Conservation (phyloP, 2,113 vertebrate genomes). For the Pogona vitticeps region DNA sequence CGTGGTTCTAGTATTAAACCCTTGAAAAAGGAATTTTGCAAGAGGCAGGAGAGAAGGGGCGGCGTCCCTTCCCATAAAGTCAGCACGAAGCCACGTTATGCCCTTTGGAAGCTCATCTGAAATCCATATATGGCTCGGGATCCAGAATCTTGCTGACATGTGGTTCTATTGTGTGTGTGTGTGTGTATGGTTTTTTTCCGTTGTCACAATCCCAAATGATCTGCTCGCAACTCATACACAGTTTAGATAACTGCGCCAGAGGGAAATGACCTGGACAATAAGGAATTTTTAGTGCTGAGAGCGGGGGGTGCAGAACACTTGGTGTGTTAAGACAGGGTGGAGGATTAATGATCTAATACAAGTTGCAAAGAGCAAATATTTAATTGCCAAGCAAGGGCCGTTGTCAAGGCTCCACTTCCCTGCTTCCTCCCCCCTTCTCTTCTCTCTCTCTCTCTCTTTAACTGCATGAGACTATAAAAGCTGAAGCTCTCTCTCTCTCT, state of each 20-base stretch:
- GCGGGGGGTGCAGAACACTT: background rate
- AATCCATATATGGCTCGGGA: background rate
- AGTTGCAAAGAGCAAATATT: constrained; percentile 37
- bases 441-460: too few species aligned
- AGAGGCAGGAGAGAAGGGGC: background rate
- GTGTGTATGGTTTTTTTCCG: background rate
- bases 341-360: background rate
- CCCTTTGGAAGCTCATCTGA: background rate
- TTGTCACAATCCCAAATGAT: constrained; percentile 8
- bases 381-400: background rate
- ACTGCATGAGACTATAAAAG: too few species aligned
- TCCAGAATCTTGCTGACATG: too few species aligned
- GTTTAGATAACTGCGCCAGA: background rate
- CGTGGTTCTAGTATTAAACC: background rate
- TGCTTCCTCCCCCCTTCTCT: background rate
- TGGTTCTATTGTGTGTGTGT: background rate
- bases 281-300: constrained; percentile 24
- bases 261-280: constrained; percentile 12
- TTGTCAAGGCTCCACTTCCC: background rate
- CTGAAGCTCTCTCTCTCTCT: too few species aligned
- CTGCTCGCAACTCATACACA: background rate
- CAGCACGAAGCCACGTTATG: background rate
- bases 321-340: background rate
- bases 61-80: background rate
- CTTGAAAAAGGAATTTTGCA: background rate